phyloP scores from a whole-genome alignment of 2,113 vertebrate genomes.

The Marmota monax region DNA sequence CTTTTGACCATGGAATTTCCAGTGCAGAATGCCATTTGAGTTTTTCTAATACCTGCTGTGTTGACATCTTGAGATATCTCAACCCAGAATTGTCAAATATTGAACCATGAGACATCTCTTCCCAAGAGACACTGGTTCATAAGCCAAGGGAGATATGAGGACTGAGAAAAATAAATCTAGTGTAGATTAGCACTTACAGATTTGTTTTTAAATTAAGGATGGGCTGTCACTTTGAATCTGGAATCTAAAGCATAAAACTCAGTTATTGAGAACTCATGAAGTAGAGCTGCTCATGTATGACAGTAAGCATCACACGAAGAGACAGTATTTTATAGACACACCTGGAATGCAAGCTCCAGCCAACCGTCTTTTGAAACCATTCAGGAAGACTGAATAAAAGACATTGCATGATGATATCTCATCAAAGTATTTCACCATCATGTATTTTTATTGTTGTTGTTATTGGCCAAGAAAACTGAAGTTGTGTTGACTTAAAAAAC shows the following conservation, averaged over 20 bases:
- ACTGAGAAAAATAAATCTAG: neutral
- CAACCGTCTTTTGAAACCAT: neutral
- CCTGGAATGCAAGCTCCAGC: neutral
- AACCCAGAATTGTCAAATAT: neutral
- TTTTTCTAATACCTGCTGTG: neutral
- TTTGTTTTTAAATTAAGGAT: neutral
- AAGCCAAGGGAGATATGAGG: neutral
- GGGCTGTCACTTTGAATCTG: neutral
- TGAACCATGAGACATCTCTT: neutral
- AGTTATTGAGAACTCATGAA: neutral
- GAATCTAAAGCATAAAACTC: neutral
- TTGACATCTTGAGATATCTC: neutral
- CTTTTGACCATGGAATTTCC: neutral
- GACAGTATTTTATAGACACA: neutral
- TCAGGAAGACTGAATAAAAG: neutral
- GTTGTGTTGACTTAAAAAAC: neutral
- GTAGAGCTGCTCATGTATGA: neutral
- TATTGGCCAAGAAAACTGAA: conserved; percentile 14
- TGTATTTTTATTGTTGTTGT: neutral
- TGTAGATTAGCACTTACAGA: neutral
- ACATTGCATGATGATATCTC: neutral
- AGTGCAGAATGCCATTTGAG: neutral
- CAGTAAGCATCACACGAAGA: neutral
- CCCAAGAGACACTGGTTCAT: neutral
- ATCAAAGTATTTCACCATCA: neutral